These are phyloP conservation scores for Neosilurus hyrtlii DNA, from an alignment of 2,797 vertebrate species.

Conservation along the genomic window DNA sequence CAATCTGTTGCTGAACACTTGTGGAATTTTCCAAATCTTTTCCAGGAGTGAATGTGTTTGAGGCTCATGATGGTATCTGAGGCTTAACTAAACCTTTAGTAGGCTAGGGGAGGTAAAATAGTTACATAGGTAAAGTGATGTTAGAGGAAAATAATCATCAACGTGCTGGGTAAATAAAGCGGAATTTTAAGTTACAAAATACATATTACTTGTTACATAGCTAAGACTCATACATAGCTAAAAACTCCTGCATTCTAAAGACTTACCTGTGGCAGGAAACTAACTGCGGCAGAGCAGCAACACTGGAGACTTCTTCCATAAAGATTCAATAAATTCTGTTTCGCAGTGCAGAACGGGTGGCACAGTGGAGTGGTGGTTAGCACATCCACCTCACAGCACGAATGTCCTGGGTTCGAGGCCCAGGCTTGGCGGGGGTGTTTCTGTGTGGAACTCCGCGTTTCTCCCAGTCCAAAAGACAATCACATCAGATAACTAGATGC, in stretches of 20 bases:
- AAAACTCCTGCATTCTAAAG: neutral
- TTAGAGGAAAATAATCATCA: neutral
- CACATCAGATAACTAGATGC: too few species aligned
- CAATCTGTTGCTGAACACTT: neutral
- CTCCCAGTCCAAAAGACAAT: too few species aligned
- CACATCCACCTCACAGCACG: too few species aligned
- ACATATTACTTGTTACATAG: neutral
- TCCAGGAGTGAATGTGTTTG: neutral
- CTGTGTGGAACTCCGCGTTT: too few species aligned
- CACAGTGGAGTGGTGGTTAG: too few species aligned
- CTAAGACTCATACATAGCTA: too few species aligned
- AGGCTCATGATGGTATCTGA: neutral
- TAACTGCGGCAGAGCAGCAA: neutral
- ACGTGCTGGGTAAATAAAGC: neutral
- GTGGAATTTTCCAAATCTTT: neutral
- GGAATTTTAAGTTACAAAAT: too few species aligned
- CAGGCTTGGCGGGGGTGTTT: too few species aligned
- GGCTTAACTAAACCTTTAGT: neutral
- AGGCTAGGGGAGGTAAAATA: neutral
- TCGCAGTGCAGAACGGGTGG: too few species aligned
- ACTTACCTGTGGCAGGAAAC: neutral
- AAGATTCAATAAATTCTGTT: neutral
- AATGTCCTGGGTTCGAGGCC: too few species aligned
- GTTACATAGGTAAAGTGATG: neutral
- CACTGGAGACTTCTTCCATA: neutral